Evolutionary conservation across 2,888 invertebrate genomes (phyloP).

Genomic region (Osedax frankpressi): DNA sequence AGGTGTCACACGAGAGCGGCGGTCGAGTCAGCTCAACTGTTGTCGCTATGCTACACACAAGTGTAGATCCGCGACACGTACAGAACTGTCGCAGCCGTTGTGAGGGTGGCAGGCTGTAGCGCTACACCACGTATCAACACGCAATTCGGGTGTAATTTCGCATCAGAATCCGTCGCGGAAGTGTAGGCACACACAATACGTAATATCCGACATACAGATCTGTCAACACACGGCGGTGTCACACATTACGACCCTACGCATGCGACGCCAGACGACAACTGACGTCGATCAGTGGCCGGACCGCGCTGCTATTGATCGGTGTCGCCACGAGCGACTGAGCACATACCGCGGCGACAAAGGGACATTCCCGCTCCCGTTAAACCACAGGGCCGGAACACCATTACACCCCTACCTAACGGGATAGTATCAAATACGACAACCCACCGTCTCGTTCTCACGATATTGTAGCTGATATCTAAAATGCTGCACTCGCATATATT

Average conservation of each 20-base stretch:
- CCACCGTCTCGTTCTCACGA: neutral
- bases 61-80: neutral
- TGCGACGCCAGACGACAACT: neutral
- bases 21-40: neutral
- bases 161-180: neutral
- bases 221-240: conserved; percentile 2
- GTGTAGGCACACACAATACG: neutral
- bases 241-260: neutral
- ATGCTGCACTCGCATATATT: neutral
- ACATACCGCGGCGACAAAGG: conserved; percentile 7
- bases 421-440: neutral
- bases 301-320: conserved; percentile 4
- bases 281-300: neutral
- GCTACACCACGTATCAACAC: neutral
- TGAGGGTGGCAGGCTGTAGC: neutral
- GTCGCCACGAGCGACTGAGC: neutral
- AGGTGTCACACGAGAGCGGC: neutral
- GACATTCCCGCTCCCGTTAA: conserved; percentile 1
- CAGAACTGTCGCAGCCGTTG: neutral
- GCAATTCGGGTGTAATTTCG: neutral
- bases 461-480: neutral
- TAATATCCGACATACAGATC: neutral
- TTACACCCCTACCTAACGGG: neutral
- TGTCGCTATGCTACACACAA: neutral
- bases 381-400: neutral